Conservation (phyloP, 2,797 vertebrate species). For the Hippopotamyrus pictus region DNA sequence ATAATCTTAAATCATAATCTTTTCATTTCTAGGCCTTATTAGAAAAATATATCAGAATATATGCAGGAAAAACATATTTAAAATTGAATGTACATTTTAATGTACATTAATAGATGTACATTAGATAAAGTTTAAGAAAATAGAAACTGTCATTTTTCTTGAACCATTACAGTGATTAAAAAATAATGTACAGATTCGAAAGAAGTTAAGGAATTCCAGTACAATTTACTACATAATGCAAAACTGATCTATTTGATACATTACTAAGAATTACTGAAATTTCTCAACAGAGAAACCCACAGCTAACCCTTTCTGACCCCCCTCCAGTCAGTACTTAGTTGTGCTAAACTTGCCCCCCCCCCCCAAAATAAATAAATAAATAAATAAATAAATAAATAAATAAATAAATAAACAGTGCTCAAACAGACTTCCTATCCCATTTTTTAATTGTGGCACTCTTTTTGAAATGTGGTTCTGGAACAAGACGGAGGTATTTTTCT, state of each 20-base stretch:
- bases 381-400: too few species aligned
- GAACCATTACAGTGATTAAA: background rate
- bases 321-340: background rate
- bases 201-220: background rate
- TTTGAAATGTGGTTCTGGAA: background rate
- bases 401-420: background rate
- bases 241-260: background rate
- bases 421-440: background rate
- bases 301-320: background rate
- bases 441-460: background rate
- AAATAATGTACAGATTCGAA: background rate
- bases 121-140: background rate
- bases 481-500: background rate
- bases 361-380: too few species aligned
- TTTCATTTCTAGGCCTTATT: background rate
- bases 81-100: background rate
- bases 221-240: background rate
- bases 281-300: background rate
- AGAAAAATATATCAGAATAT: background rate
- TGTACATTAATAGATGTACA: background rate
- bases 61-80: background rate
- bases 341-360: background rate
- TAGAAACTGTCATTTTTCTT: background rate
- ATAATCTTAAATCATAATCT: background rate
- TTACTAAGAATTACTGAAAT: background rate